phyloP scores from a whole-genome alignment of 1,140 invertebrate genomes.

The Aphaenogaster ashmeadi region DNA sequence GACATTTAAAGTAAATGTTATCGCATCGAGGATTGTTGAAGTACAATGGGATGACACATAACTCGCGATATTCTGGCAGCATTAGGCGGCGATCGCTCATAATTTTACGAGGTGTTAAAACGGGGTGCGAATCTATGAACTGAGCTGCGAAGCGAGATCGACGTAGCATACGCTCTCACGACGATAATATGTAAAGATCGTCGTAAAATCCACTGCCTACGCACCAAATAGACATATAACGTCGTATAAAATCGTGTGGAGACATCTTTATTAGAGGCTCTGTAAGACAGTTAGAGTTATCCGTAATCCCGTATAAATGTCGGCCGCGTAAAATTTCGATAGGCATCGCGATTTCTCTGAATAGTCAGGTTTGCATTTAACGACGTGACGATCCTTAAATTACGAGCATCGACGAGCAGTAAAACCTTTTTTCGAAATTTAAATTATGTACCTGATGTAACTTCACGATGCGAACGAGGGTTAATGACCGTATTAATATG shows the following conservation, averaged over 20 bases:
- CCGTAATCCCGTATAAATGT: slow-evolving; percentile 24
- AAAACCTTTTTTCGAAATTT: slow-evolving; percentile 51
- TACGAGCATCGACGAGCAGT: slow-evolving; percentile 37
- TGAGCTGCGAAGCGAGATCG: slow-evolving; percentile 27
- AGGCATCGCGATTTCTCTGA: slow-evolving; percentile 34
- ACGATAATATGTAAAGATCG: slow-evolving; percentile 74
- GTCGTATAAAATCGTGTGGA: slow-evolving; percentile 73
- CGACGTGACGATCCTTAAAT: slow-evolving; percentile 58
- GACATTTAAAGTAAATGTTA: too few relatives aligned
- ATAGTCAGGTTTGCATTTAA: slow-evolving; percentile 50
- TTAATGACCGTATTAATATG: slow-evolving; percentile 31
- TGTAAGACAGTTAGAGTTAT: slow-evolving; percentile 68
- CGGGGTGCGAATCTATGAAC: slow-evolving; percentile 70
- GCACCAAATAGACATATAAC: slow-evolving; percentile 59
- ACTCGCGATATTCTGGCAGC: slow-evolving; percentile 62
- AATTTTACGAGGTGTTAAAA: slow-evolving; percentile 80
- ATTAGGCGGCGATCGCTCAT: slow-evolving; percentile 74
- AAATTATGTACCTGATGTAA: slow-evolving; percentile 36
- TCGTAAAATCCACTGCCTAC: slow-evolving; percentile 73
- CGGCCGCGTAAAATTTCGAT: slow-evolving; percentile 65
- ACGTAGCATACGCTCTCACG: slow-evolving; percentile 45
- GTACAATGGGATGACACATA: slow-evolving; percentile 64
- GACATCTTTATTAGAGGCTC: slow-evolving; percentile 75
- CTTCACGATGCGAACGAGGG: background rate
- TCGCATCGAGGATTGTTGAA: slow-evolving; percentile 56